These are phyloP conservation scores for Linyphia triangularis DNA, from an alignment of 2,888 invertebrate species.

Conservation along the genomic window DNA sequence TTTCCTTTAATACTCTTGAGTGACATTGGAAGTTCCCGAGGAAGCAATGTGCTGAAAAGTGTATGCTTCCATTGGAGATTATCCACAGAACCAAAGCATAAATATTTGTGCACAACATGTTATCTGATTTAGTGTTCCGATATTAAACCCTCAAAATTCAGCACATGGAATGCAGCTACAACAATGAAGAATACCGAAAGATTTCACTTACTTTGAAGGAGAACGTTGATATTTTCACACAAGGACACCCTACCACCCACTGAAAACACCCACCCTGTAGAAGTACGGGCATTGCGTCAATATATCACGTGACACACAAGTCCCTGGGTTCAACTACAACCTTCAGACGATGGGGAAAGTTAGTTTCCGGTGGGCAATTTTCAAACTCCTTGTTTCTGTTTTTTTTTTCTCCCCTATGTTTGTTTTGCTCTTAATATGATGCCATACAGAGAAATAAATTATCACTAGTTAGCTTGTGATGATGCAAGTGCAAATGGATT, in stretches of 20 bases:
- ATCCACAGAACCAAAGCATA: neutral
- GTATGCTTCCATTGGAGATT: neutral
- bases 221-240: conserved; percentile 62
- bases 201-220: conserved; percentile 54
- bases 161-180: neutral
- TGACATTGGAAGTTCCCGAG: neutral
- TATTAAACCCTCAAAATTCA: neutral
- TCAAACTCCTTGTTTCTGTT: conserved; percentile 52
- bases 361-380: conserved; percentile 72
- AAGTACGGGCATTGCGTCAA: conserved; percentile 75
- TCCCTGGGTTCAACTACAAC: conserved; percentile 74
- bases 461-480: neutral
- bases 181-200: conserved; percentile 19
- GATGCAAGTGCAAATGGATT: neutral
- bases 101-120: conserved; percentile 25
- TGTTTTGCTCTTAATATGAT: conserved; percentile 64
- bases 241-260: conserved; percentile 75
- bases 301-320: conserved; percentile 74
- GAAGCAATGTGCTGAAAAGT: neutral
- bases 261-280: conserved; percentile 74
- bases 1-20: too few relatives aligned
- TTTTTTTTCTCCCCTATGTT: conserved; percentile 52
- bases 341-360: conserved; percentile 70
- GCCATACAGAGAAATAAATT: conserved; percentile 59
- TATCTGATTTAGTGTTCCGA: neutral